phyloP scores from a whole-genome alignment of 2,113 vertebrate genomes.

The Meleagris gallopavo region DNA sequence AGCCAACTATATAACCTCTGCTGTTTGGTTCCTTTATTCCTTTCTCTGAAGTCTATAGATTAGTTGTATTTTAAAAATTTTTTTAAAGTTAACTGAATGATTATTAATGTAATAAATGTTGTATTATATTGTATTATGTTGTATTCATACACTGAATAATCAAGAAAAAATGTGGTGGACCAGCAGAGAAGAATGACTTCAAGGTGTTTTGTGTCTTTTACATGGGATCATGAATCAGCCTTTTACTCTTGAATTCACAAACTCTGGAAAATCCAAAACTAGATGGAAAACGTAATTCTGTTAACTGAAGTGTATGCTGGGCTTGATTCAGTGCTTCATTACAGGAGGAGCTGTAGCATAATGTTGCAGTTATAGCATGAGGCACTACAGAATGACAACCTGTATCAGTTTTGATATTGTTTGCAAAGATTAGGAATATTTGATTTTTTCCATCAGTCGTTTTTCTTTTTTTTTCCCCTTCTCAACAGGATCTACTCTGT shows the following conservation, averaged over 20 bases:
- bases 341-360: neutral
- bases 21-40: neutral
- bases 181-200: neutral
- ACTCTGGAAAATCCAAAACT: neutral
- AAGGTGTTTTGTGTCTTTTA: neutral
- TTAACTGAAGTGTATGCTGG: neutral
- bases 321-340: neutral
- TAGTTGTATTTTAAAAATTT: neutral
- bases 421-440: neutral
- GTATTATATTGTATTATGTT: neutral
- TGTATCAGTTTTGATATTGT: neutral
- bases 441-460: neutral
- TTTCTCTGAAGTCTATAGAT: neutral
- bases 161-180: neutral
- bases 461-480: neutral
- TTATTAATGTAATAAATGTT: neutral
- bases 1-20: neutral
- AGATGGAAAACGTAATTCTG: neutral
- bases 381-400: neutral
- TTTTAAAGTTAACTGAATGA: neutral
- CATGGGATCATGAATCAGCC: neutral
- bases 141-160: neutral
- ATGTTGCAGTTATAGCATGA: neutral
- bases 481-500: slow-evolving; percentile 88
- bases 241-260: neutral